These are phyloP conservation scores for Fopius arisanus DNA, from an alignment of 1,140 invertebrate species.

Conservation along the genomic window DNA sequence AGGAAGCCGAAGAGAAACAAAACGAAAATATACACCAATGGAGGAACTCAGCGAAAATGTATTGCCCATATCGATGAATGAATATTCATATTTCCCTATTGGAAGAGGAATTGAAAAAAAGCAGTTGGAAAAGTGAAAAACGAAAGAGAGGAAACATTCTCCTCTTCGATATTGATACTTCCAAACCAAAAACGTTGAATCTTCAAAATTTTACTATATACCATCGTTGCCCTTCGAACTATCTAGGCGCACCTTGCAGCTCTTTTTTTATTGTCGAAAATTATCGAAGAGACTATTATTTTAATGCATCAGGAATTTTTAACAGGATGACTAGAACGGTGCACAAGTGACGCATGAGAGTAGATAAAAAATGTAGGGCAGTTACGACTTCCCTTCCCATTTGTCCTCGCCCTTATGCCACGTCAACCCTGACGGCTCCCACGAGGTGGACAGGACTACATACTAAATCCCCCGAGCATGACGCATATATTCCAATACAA, in stretches of 20 bases:
- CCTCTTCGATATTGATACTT: neutral
- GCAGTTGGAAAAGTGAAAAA: neutral
- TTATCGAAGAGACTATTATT: no score
- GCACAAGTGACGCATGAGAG: neutral
- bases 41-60: conserved; percentile 7
- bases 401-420: conserved; percentile 12
- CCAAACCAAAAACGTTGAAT: neutral
- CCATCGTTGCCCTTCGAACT: neutral
- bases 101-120: neutral
- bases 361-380: conserved; percentile 7
- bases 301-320: neutral
- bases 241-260: no score
- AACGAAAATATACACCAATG: neutral
- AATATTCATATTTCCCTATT: conserved; percentile 15
- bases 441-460: conserved; percentile 1
- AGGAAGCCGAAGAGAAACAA: neutral
- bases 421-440: conserved; percentile 9
- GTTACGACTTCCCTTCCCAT: conserved; percentile 12
- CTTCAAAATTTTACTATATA: neutral
- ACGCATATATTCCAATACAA: neutral
- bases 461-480: neutral
- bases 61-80: conserved; percentile 15
- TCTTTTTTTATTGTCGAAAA: no score
- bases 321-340: neutral
- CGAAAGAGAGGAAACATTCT: neutral